These are phyloP conservation scores for Tipula vernalis DNA, from an alignment of 2,888 invertebrate genomes.

Conservation along the genomic window DNA sequence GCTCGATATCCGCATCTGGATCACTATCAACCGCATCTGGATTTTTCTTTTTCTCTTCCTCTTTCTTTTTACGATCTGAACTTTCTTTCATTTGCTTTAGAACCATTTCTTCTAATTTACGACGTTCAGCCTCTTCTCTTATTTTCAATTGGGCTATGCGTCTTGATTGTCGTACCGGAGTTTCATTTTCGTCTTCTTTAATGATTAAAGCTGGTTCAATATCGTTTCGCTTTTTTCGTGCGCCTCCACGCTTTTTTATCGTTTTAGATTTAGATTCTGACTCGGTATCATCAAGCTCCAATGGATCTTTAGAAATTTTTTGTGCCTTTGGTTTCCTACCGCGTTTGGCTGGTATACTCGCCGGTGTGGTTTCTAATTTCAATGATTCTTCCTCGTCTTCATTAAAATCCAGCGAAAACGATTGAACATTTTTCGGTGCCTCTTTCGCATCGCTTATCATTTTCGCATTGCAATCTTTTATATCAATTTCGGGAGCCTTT, in stretches of 20 bases:
- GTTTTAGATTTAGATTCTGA: background rate
- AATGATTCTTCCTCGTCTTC: constrained; percentile 13
- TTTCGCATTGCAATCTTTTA: background rate
- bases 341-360: constrained; percentile 9
- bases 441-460: background rate
- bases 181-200: constrained; percentile 27
- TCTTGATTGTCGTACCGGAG: constrained; percentile 59
- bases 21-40: constrained; percentile 20
- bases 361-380: background rate
- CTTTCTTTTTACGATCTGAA: constrained; percentile 41
- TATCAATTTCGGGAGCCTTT: background rate
- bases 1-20: constrained; percentile 25
- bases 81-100: constrained; percentile 52
- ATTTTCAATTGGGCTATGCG: constrained; percentile 81
- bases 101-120: constrained; percentile 62
- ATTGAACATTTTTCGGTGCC: background rate
- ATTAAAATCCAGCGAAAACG: background rate
- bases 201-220: constrained; percentile 17
- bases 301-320: background rate
- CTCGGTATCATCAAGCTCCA: background rate
- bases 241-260: background rate
- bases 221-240: constrained; percentile 5
- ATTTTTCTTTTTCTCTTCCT: constrained; percentile 22
- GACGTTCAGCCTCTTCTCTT: constrained; percentile 67
- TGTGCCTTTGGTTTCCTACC: constrained; percentile 12